Conservation (phyloP, 2,113 vertebrate species). For the Zosterops lateralis region DNA sequence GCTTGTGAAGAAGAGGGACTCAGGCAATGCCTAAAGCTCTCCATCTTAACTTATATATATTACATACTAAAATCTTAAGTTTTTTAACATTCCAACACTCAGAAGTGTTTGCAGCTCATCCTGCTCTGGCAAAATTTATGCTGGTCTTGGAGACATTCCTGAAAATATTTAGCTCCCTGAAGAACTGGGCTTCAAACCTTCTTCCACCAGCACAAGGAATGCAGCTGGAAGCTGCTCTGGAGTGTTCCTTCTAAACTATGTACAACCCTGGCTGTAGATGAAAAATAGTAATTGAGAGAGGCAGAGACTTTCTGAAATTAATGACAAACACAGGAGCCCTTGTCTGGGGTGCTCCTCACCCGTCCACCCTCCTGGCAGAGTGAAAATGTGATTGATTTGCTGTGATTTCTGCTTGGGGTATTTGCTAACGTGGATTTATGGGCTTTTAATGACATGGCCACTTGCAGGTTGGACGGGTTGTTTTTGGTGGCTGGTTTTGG, state of each 20-base stretch:
- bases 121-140: neutral
- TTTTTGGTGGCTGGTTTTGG: neutral
- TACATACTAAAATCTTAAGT: too few relatives aligned
- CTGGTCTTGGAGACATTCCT: neutral
- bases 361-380: neutral
- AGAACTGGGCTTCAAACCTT: neutral
- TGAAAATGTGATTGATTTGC: neutral
- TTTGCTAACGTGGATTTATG: neutral
- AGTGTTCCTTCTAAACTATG: fast-evolving
- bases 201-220: neutral
- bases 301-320: neutral
- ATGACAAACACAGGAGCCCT: neutral
- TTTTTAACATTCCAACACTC: too few relatives aligned
- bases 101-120: neutral
- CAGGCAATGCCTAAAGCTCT: too few relatives aligned
- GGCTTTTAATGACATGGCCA: neutral
- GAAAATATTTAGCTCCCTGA: neutral
- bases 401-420: neutral
- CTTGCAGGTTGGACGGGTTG: neutral
- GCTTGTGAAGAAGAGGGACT: too few relatives aligned
- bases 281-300: neutral
- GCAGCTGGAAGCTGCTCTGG: neutral
- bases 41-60: too few relatives aligned
- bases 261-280: neutral
- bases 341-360: neutral